Conservation (phyloP, 1,140 invertebrate genomes). For the Drosophila bifasciata region DNA sequence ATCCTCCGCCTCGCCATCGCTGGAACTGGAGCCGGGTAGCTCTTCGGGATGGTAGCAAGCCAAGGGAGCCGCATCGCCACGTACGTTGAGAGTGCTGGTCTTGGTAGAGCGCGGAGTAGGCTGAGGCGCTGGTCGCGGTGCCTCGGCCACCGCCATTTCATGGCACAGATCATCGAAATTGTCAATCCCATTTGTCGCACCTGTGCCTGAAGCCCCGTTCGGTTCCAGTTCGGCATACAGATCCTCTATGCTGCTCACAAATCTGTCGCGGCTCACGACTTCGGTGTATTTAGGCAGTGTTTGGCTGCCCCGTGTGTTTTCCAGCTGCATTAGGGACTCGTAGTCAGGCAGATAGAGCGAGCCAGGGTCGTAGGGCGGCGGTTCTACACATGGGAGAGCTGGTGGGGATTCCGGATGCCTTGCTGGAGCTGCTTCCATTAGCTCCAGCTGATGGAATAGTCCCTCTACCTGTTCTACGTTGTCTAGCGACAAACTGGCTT, state of each 20-base stretch:
- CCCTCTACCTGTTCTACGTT: conserved; percentile 34
- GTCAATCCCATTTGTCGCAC: conserved; percentile 17
- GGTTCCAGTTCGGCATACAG: conserved; percentile 56
- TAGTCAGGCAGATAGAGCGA: conserved; percentile 57
- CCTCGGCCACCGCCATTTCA: conserved; percentile 37
- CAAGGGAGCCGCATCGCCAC: conserved; percentile 53
- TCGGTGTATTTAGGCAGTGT: conserved; percentile 64
- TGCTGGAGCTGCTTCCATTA: conserved; percentile 29
- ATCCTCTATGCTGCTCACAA: conserved; percentile 65
- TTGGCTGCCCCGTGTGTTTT: conserved; percentile 18
- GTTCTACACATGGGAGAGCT: conserved; percentile 4
- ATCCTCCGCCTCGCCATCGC: conserved; percentile 48
- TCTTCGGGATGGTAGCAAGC: conserved; percentile 60
- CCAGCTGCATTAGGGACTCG: conserved; percentile 65
- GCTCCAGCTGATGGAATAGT: conserved; percentile 53
- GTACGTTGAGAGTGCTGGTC: conserved; percentile 52
- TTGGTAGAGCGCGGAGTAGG: conserved; percentile 55
- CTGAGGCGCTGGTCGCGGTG: conserved; percentile 44
- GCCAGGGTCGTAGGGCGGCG: conserved; percentile 57
- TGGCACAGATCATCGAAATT: conserved; percentile 64
- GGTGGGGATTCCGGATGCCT: conserved; percentile 2
- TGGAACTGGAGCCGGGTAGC: conserved; percentile 59
- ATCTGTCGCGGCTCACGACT: conserved; percentile 32
- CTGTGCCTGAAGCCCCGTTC: neutral
- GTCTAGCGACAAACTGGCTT: conserved; percentile 24